phyloP scores from a whole-genome alignment of 2,113 vertebrate genomes.

The Pagrus major region DNA sequence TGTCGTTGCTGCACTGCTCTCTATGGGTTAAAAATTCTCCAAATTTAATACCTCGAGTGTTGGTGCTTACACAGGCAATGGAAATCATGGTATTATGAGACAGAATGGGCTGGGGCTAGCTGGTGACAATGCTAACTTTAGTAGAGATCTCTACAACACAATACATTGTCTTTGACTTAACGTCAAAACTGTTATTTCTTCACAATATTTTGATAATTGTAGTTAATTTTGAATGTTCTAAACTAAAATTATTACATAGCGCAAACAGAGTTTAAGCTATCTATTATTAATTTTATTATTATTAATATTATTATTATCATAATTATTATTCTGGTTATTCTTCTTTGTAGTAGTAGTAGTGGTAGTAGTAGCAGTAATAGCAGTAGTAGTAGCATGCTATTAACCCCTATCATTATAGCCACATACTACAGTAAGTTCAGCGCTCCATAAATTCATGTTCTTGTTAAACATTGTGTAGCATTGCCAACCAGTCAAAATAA shows the following conservation, averaged over 20 bases:
- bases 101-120: too few species aligned
- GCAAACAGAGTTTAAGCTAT: neutral
- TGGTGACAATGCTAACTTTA: too few species aligned
- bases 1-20: neutral
- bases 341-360: neutral
- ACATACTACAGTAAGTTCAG: neutral
- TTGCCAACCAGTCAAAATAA: slow-evolving; percentile 19
- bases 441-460: slow-evolving; percentile 7
- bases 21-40: neutral
- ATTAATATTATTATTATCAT: neutral
- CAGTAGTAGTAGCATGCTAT: neutral
- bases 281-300: neutral
- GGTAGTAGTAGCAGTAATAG: neutral
- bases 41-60: too few species aligned
- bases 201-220: too few species aligned
- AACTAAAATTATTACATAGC: too few species aligned
- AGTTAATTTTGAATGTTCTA: too few species aligned
- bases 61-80: too few species aligned
- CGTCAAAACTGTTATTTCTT: too few species aligned
- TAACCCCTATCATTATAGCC: neutral
- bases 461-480: slow-evolving; percentile 2
- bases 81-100: too few species aligned
- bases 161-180: too few species aligned
- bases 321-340: neutral
- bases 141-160: too few species aligned